These are phyloP conservation scores for Xestia sexstrigata DNA, from an alignment of 2,888 invertebrate genomes.

Conservation along the genomic window DNA sequence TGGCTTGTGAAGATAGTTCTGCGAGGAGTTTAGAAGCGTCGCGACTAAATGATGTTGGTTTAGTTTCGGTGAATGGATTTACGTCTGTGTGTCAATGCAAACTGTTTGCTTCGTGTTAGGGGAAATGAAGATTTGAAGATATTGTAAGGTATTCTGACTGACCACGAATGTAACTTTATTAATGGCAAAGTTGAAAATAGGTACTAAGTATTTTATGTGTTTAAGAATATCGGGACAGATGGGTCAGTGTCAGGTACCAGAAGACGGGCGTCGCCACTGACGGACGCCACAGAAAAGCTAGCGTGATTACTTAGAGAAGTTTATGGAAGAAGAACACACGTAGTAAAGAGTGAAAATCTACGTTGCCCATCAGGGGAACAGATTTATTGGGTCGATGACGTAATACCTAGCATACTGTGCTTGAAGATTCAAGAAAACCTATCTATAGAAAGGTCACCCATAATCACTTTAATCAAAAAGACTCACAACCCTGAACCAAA, in stretches of 20 bases:
- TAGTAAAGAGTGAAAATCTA: not conserved
- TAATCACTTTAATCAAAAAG: not conserved
- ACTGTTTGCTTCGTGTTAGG: conserved; percentile 10
- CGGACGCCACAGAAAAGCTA: not conserved
- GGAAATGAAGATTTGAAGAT: conserved; percentile 37
- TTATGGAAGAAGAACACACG: not conserved
- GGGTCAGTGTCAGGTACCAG: too few species aligned
- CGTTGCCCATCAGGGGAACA: not conserved
- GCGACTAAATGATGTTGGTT: conserved; percentile 53
- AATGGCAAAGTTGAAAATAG: not conserved
- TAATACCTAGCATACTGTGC: too few species aligned
- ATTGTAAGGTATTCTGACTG: not conserved
- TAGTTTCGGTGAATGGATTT: conserved; percentile 46
- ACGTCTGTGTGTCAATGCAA: conserved; percentile 41
- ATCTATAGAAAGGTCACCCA: not conserved
- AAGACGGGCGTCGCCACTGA: not conserved
- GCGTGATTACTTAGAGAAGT: not conserved
- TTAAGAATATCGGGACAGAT: not conserved
- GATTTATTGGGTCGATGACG: not conserved
- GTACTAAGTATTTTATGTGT: too few species aligned
- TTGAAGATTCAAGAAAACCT: not conserved
- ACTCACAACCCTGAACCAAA: not conserved
- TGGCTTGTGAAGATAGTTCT: conserved; percentile 46
- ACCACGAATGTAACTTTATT: conserved; percentile 5
- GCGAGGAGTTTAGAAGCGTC: conserved; percentile 39